phyloP scores from a whole-genome alignment of 2,888 invertebrate species.

The Ormyrus labotus region DNA sequence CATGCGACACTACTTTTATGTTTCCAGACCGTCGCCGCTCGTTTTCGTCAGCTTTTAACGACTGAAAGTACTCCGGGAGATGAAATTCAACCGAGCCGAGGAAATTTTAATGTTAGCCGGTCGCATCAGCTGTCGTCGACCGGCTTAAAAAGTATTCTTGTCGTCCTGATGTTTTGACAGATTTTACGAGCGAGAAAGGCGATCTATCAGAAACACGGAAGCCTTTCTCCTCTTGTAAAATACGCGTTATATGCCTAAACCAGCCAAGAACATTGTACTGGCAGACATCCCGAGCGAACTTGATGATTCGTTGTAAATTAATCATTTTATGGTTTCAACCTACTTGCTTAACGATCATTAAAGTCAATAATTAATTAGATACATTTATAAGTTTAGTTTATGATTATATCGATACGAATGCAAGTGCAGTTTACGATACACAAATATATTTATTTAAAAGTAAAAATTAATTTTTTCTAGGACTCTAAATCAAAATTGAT shows the following conservation, averaged over 20 bases:
- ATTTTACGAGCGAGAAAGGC: conserved; percentile 36
- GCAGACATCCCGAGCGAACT: neutral
- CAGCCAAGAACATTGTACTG: too few relatives aligned
- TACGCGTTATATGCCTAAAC: neutral
- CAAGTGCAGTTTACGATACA: too few relatives aligned
- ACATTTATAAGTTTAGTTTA: too few relatives aligned
- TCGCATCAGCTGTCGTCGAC: conserved; percentile 9
- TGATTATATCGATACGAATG: too few relatives aligned
- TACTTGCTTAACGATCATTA: conserved; percentile 3
- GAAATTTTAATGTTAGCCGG: conserved; percentile 21
- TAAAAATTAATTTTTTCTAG: too few relatives aligned
- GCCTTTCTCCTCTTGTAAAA: conserved; percentile 24
- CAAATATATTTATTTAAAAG: too few relatives aligned
- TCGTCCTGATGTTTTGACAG: conserved; percentile 32
- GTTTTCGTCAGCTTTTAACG: conserved; percentile 36
- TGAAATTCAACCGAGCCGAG: conserved; percentile 11
- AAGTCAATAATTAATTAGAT: neutral
- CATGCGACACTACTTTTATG: conserved; percentile 28
- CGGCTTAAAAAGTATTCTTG: conserved; percentile 22
- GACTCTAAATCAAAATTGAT: too few relatives aligned
- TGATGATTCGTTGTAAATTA: conserved; percentile 10
- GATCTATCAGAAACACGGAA: conserved; percentile 33
- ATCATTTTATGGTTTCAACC: conserved; percentile 23
- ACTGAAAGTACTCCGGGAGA: conserved; percentile 13
- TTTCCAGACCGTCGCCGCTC: neutral